Evolutionary conservation across 2,113 vertebrate genomes (phyloP).

Genomic region (Nothocercus nigrocapillus): DNA sequence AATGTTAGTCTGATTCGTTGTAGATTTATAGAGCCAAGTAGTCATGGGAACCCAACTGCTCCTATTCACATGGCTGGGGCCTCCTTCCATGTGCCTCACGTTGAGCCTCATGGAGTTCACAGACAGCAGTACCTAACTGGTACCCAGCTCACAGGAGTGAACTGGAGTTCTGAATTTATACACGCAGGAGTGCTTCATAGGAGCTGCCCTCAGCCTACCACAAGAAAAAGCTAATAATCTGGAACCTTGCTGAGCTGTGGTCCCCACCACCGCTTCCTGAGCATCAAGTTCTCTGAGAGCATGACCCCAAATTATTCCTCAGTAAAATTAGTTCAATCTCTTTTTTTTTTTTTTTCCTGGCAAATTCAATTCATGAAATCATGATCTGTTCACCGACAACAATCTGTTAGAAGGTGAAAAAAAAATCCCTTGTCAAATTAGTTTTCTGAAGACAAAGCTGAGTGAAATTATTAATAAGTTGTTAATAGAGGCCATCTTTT

Average conservation of each 20-base stretch:
- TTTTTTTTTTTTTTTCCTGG: neutral
- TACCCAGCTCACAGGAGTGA: neutral
- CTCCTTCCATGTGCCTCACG: neutral
- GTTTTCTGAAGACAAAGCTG: constrained; percentile 27
- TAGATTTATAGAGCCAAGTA: neutral
- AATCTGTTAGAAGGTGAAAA: constrained; percentile 16
- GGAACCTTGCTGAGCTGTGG: neutral
- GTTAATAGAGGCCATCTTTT: constrained; percentile 36
- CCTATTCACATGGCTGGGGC: neutral
- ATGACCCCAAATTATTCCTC: neutral
- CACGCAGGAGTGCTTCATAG: neutral
- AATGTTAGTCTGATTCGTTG: neutral
- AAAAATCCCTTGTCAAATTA: neutral
- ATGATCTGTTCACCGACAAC: neutral
- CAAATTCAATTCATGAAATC: neutral
- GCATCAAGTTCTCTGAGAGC: accelerated
- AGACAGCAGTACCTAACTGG: neutral
- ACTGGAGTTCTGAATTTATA: neutral
- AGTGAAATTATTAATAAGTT: constrained; percentile 47
- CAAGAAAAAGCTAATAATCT: neutral
- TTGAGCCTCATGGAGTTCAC: neutral
- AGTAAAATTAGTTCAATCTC: neutral
- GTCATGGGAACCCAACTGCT: neutral
- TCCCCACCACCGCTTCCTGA: neutral
- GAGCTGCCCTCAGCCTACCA: neutral